phyloP scores from a whole-genome alignment of 2,113 vertebrate species.

The Mesocricetus auratus region DNA sequence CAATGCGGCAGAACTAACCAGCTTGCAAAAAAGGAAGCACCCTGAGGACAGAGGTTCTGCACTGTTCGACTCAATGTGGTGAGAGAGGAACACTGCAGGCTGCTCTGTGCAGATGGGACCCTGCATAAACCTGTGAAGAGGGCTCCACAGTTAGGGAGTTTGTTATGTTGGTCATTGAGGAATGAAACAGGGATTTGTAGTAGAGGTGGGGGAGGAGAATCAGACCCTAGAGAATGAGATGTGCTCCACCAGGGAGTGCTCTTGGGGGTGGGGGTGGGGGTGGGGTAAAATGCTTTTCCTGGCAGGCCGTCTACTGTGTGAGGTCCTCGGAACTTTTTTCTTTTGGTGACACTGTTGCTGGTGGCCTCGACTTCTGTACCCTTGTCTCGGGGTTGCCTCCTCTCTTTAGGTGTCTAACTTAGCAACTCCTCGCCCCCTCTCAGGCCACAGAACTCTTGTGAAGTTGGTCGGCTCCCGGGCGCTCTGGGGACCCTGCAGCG shows the following conservation, averaged over 20 bases:
- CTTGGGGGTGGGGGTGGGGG: too few species aligned
- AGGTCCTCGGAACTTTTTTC: not conserved
- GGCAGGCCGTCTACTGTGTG: not conserved
- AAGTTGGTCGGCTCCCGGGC: not conserved
- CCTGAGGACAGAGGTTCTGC: not conserved
- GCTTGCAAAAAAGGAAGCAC: not conserved
- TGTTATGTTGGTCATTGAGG: not conserved
- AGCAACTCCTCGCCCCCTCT: not conserved
- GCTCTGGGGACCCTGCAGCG: constrained; percentile 17
- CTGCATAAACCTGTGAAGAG: not conserved
- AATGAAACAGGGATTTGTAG: not conserved
- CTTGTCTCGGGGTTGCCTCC: not conserved
- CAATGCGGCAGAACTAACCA: not conserved
- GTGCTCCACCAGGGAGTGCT: not conserved
- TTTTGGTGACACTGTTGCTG: not conserved
- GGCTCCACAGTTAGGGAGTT: not conserved
- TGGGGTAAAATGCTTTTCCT: not conserved
- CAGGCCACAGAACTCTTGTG: not conserved
- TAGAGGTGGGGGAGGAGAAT: not conserved
- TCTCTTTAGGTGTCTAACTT: not conserved
- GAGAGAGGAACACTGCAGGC: not conserved
- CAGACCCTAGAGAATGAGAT: not conserved
- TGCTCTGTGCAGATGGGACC: not conserved
- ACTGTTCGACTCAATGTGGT: not conserved
- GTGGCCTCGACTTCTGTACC: not conserved